Conservation (phyloP, 2,113 vertebrate species). For the Ceyx margarethae region DNA sequence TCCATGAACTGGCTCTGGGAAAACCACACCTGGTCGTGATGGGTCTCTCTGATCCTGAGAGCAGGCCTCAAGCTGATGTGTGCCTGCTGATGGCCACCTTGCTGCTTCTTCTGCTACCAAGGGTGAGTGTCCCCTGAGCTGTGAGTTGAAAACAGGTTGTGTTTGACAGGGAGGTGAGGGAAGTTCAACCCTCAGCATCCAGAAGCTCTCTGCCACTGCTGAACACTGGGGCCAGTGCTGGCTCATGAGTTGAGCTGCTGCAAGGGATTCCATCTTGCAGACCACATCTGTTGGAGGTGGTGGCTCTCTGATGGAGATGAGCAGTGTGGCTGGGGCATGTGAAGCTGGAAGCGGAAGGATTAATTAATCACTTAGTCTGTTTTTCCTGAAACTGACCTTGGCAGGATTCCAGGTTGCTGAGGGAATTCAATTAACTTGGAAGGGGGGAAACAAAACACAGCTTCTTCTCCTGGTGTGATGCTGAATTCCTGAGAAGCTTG, state of each 20-base stretch:
- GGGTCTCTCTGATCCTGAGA: not conserved
- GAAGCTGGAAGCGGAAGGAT: not conserved
- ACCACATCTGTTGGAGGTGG: not conserved
- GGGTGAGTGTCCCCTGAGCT: not conserved
- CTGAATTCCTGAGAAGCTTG: not conserved
- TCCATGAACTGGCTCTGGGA: not conserved
- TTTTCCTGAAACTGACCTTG: conserved; percentile 29
- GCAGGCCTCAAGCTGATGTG: not conserved
- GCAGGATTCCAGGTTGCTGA: not conserved
- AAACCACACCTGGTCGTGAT: not conserved
- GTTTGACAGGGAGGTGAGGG: not conserved
- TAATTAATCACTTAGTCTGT: not conserved
- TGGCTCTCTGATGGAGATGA: not conserved
- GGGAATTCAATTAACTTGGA: not conserved
- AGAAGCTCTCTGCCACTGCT: not conserved
- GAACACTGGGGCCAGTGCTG: accelerated
- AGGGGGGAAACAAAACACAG: conserved; percentile 29
- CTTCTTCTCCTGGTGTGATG: not conserved
- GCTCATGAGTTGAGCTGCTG: not conserved
- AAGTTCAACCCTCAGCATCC: not conserved
- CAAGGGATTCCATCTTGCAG: not conserved
- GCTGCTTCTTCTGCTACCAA: not conserved
- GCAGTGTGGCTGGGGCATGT: not conserved
- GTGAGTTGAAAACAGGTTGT: not conserved
- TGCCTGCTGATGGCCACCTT: not conserved